Evolutionary conservation across 2,113 vertebrate species (phyloP).

Genomic region (Hippoglossus stenolepis): DNA sequence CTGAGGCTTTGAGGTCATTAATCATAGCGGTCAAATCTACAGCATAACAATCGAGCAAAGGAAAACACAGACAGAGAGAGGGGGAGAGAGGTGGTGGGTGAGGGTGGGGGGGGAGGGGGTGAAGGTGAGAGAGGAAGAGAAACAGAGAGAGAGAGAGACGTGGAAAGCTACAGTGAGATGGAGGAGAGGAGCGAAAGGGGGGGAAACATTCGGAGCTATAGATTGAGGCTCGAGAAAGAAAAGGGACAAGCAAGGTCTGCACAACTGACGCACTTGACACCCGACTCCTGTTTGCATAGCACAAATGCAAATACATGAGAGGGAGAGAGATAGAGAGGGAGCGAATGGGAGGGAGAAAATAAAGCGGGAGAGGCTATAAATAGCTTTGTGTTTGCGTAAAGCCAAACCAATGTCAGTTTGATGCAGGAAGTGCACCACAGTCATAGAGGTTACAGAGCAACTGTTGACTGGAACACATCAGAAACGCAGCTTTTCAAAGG

Average conservation of each 20-base stretch:
- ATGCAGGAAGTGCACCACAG: slow-evolving; percentile 72
- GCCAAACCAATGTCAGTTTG: slow-evolving; percentile 74
- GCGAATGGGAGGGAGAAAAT: slow-evolving; percentile 58
- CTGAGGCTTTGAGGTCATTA: slow-evolving; percentile 76
- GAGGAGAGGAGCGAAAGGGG: slow-evolving; percentile 20
- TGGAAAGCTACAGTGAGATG: slow-evolving; percentile 54
- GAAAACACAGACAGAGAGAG: slow-evolving; percentile 57
- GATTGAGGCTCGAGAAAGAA: slow-evolving; percentile 42
- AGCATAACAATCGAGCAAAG: slow-evolving; percentile 76
- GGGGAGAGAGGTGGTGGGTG: not conserved
- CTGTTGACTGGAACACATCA: slow-evolving; percentile 58
- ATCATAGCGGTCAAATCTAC: slow-evolving; percentile 78
- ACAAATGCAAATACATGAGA: slow-evolving; percentile 68
- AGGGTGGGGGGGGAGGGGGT: not conserved
- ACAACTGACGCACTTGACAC: slow-evolving; percentile 54
- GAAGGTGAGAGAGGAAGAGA: slow-evolving; percentile 64
- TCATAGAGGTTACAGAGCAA: slow-evolving; percentile 65
- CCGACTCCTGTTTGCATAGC: slow-evolving; percentile 61
- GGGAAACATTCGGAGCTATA: slow-evolving; percentile 15
- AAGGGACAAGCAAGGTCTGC: slow-evolving; percentile 48
- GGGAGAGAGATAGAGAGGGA: slow-evolving; percentile 33
- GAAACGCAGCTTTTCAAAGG: slow-evolving; percentile 13
- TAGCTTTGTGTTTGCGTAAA: slow-evolving; percentile 71
- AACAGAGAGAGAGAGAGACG: slow-evolving; percentile 21
- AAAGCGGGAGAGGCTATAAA: slow-evolving; percentile 76